Conservation (phyloP, 2,797 vertebrate species). For the Chrosomus eos region DNA sequence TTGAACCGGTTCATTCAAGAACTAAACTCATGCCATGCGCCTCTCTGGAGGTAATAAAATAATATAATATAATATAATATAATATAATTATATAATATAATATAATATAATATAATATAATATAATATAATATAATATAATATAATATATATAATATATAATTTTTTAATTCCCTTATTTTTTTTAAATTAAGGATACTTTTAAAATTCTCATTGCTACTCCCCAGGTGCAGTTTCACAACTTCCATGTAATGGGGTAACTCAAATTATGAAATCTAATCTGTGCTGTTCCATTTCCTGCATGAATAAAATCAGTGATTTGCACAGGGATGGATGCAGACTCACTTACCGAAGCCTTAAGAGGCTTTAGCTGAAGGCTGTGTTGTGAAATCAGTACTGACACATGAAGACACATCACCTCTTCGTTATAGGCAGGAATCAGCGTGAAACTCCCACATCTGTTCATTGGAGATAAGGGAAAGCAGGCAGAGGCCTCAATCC, state of each 20-base stretch:
- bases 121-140: slow-evolving; percentile 1
- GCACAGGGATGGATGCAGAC: slow-evolving; percentile 57
- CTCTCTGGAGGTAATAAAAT: background rate
- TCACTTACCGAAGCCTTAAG: slow-evolving; percentile 63
- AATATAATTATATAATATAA: background rate
- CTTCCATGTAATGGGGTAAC: slow-evolving; percentile 30
- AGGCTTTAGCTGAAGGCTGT: slow-evolving; percentile 67
- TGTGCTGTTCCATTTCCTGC: slow-evolving; percentile 40
- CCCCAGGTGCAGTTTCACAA: slow-evolving; percentile 14
- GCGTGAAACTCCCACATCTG: slow-evolving; percentile 70
- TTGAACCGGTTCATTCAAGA: background rate
- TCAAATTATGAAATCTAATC: slow-evolving; percentile 55
- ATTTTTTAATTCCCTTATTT: background rate
- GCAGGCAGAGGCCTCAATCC: slow-evolving; percentile 55
- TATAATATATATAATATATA: too few species aligned
- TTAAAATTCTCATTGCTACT: background rate
- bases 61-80: slow-evolving; percentile 5
- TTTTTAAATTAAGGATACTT: background rate
- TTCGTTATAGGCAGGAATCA: slow-evolving; percentile 61
- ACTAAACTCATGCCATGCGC: background rate
- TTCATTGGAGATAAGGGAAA: slow-evolving; percentile 71
- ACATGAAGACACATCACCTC: slow-evolving; percentile 61
- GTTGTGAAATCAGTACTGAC: slow-evolving; percentile 70
- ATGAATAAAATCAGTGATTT: slow-evolving; percentile 57
- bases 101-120: slow-evolving; percentile 16